Evolutionary conservation across 1,140 invertebrate genomes (phyloP).

Genomic region (Drosophila neocordata): DNA sequence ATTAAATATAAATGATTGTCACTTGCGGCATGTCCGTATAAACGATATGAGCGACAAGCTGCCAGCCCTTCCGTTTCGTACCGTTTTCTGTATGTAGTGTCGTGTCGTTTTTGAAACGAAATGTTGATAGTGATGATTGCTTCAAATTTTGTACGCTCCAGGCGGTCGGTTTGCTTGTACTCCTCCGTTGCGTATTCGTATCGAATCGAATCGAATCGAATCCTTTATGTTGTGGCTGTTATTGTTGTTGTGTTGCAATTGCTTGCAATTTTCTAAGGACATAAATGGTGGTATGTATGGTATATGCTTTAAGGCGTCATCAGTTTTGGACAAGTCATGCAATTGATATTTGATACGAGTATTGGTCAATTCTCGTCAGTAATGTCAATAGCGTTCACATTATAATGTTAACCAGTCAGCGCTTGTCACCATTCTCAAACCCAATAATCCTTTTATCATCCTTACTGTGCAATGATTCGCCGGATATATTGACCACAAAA

Average conservation of each 20-base stretch:
- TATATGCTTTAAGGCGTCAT: slow-evolving; percentile 46
- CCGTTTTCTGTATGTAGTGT: not conserved
- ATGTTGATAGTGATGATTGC: slow-evolving; percentile 73
- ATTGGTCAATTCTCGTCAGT: slow-evolving; percentile 39
- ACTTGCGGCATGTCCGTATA: slow-evolving; percentile 67
- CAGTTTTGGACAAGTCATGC: slow-evolving; percentile 67
- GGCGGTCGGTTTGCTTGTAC: slow-evolving; percentile 4
- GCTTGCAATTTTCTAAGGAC: slow-evolving; percentile 64
- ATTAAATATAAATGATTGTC: slow-evolving; percentile 81
- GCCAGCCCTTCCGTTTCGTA: not conserved
- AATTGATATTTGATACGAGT: slow-evolving; percentile 63
- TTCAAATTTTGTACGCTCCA: slow-evolving; percentile 56
- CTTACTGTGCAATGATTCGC: slow-evolving; percentile 58
- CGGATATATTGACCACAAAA: slow-evolving; percentile 75
- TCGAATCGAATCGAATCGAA: no score
- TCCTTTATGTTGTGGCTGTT: slow-evolving; percentile 21
- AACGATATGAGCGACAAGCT: slow-evolving; percentile 9
- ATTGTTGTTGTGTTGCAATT: slow-evolving; percentile 59
- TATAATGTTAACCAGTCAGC: slow-evolving; percentile 46
- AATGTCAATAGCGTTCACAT: slow-evolving; percentile 36
- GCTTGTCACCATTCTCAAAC: not conserved
- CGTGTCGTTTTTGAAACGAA: slow-evolving; percentile 46
- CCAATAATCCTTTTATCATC: slow-evolving; percentile 20
- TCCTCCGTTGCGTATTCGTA: slow-evolving; percentile 46
- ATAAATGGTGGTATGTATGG: slow-evolving; percentile 15